phyloP scores from a whole-genome alignment of 2,888 invertebrate genomes.

The Watsonalla binaria region DNA sequence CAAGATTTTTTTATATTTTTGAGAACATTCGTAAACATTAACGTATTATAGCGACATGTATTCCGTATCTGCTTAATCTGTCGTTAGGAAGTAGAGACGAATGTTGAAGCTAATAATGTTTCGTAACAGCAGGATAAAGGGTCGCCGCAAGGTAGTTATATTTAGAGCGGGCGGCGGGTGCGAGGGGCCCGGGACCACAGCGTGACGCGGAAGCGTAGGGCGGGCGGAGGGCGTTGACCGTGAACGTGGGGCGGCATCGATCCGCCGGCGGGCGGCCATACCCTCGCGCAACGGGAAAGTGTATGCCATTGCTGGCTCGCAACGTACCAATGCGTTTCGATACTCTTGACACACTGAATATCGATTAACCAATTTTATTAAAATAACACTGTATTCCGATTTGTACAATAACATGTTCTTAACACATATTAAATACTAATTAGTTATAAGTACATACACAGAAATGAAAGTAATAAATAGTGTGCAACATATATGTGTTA shows the following conservation, averaged over 20 bases:
- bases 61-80: constrained; percentile 12
- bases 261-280: constrained; percentile 55
- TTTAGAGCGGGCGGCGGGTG: constrained; percentile 46
- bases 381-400: no score
- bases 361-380: not conserved
- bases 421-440: no score
- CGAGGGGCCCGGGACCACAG: constrained; percentile 22
- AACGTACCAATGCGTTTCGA: constrained; percentile 8
- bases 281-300: constrained; percentile 76
- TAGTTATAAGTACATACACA: no score
- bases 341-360: not conserved
- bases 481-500: no score
- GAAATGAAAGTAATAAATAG: no score
- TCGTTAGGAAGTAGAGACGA: constrained; percentile 29
- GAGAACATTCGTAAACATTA: constrained; percentile 11
- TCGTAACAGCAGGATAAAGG: constrained; percentile 66
- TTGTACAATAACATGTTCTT: no score
- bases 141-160: constrained; percentile 56
- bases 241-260: constrained; percentile 77
- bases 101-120: constrained; percentile 72
- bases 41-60: constrained; percentile 21
- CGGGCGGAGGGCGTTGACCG: constrained; percentile 79
- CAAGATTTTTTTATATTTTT: not conserved
- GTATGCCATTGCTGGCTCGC: constrained; percentile 29
- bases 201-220: constrained; percentile 75